phyloP scores from a whole-genome alignment of 30 jellyfish, hydroid and myxozoan species.

The Hydra vulgaris region DNA sequence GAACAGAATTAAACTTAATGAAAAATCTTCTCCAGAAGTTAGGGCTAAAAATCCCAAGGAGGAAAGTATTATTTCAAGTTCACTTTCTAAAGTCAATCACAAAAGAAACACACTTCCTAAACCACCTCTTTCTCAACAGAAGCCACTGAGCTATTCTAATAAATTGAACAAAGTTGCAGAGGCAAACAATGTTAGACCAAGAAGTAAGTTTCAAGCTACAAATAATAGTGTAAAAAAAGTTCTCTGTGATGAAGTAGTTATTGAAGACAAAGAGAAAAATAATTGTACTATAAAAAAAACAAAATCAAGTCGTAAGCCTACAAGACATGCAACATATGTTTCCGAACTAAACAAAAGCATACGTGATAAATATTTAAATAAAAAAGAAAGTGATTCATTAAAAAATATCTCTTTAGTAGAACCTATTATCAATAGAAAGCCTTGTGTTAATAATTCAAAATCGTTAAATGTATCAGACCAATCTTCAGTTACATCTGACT shows the following conservation, averaged over 20 bases:
- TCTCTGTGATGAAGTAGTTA: background rate
- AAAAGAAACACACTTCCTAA: background rate
- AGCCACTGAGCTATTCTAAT: background rate
- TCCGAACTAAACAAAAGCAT: conserved; percentile 66
- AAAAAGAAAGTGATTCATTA: background rate
- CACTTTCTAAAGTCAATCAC: background rate
- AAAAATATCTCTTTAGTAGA: background rate
- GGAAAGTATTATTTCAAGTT: background rate
- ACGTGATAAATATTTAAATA: conserved; percentile 36
- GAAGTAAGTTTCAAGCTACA: background rate
- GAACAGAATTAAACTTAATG: background rate
- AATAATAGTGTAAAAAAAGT: background rate
- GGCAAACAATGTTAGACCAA: background rate
- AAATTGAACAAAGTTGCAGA: background rate
- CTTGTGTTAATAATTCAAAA: background rate
- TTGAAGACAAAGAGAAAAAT: background rate
- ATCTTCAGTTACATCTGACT: conserved; percentile 1
- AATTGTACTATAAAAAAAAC: conserved; percentile 32
- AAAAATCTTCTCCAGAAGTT: background rate
- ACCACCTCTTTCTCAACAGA: background rate
- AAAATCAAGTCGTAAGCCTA: conserved; percentile 68
- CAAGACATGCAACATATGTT: conserved; percentile 77
- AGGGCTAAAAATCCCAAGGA: background rate
- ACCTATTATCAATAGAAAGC: background rate
- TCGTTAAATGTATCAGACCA: background rate